A percentile compares a stretch with the other conserved stretches of the same genome.
These are phyloP conservation scores for Phenacoccus solenopsis DNA, from an alignment of 1,140 invertebrate genomes.

Conservation along the genomic window DNA sequence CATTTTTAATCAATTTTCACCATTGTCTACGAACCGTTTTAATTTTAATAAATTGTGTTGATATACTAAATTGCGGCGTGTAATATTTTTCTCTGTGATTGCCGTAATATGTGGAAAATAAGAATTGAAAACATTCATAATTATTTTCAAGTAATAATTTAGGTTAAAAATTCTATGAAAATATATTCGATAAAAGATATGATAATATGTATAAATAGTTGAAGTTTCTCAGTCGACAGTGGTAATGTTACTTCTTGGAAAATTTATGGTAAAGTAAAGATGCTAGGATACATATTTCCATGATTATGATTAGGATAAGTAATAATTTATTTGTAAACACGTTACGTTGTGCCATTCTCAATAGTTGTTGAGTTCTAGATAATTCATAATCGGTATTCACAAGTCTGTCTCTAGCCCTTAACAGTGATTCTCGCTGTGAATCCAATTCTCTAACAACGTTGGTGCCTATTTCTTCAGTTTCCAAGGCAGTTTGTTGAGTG, in stretches of 20 bases:
- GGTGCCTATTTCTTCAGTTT: conserved; percentile 24
- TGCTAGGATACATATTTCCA: conserved; percentile 18
- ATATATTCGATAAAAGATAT: too few relatives aligned
- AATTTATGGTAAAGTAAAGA: conserved; percentile 21
- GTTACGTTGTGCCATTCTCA: conserved; percentile 16
- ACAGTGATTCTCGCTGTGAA: conserved; percentile 19
- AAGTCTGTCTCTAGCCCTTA: conserved; percentile 20
- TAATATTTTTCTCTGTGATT: too few relatives aligned
- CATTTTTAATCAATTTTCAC: too few relatives aligned
- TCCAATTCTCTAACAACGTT: conserved; percentile 22
- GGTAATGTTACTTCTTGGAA: conserved; percentile 20
- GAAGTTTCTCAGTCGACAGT: too few relatives aligned
- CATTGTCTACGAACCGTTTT: too few relatives aligned
- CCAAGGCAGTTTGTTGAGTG: conserved; percentile 19
- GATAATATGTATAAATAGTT: too few relatives aligned
- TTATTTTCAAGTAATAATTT: too few relatives aligned
- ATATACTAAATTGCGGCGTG: too few relatives aligned
- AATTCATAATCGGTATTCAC: conserved; percentile 20
- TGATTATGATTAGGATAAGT: conserved; percentile 21
- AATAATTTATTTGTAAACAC: conserved; percentile 22
- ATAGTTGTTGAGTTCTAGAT: conserved; percentile 3
- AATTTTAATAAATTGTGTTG: too few relatives aligned
- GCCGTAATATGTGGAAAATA: too few relatives aligned
- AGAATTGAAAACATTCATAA: too few relatives aligned
- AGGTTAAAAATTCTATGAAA: too few relatives aligned